These are phyloP conservation scores for Oryctes rhinoceros DNA, from an alignment of 1,140 invertebrate species.

Conservation along the genomic window DNA sequence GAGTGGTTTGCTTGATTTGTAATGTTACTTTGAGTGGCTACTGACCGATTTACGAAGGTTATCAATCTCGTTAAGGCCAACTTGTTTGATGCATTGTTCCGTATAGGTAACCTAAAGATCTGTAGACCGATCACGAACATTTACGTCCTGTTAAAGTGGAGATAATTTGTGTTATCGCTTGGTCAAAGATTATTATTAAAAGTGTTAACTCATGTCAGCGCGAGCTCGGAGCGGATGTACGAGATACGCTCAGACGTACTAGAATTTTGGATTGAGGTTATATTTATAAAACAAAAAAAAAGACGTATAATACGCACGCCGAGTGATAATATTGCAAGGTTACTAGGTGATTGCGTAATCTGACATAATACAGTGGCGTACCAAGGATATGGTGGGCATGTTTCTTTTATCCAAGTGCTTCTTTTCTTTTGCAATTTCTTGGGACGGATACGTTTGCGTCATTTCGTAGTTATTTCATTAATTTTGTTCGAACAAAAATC, in stretches of 20 bases:
- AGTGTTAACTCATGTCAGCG: not conserved
- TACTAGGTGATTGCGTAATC: not conserved
- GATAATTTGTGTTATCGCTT: conserved; percentile 16
- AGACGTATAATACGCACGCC: not conserved
- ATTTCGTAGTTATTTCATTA: no score
- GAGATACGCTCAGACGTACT: not conserved
- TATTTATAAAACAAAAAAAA: conserved; percentile 28
- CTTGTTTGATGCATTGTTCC: conserved; percentile 2
- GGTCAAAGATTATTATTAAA: conserved; percentile 10
- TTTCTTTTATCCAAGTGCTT: no score
- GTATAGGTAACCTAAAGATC: not conserved
- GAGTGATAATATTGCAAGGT: not conserved
- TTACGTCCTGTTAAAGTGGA: not conserved
- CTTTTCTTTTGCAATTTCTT: no score
- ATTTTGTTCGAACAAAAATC: no score
- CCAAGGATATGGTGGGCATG: not conserved
- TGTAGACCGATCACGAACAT: not conserved
- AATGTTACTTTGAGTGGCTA: conserved; percentile 14
- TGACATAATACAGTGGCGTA: not conserved
- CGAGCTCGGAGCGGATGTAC: not conserved
- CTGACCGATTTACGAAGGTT: conserved; percentile 12
- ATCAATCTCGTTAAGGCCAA: not conserved
- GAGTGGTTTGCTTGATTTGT: not conserved
- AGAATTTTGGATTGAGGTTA: not conserved
- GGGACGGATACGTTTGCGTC: no score